Base-by-base conservation (phyloP, 2,797 vertebrate species). In the Lutjanus argentimaculatus region DNA sequence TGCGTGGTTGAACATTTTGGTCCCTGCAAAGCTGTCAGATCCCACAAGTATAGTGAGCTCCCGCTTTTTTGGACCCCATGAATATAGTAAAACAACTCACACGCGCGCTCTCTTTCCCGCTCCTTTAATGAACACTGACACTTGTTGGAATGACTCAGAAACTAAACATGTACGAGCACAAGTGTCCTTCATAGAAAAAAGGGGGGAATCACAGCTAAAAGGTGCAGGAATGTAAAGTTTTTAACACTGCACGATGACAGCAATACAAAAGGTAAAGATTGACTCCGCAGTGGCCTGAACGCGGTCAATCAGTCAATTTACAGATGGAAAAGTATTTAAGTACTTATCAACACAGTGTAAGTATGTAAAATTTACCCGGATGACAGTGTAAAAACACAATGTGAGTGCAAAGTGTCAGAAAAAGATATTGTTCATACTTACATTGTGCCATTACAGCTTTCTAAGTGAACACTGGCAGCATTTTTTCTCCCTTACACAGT, bases 61-160 rank as follows among this genome's bases (percentile, higher is more conserved):
- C 30, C 30, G 13, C 13, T 46, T 46, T 36, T 45, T 48, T 7
- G 30, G 30, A 36, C 30, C 30, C 30, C 4, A 36, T 36, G 30
- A 6, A 36, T 36, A 36, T 6, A 36, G 30, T 36, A 36, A 36
- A 36, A 36, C 30, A 36, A 36, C 30, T 4, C 30, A 36, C 3
- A 36, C 30, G 4, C 30, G 30, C 6, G 6, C 30, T 36, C 30
- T 6, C 30, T 36, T 36, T 36, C 30, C 30, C 30, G 4, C 30
- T 36, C 64, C 9, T 45, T 19, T 8, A n/a, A 10, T 36, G 75
- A 88, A 89, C 67, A 71, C 59, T 78, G 80, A 64, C 56, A 17
- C 76, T 46, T 72, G 46, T 53, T 84, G 81, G 86, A 92, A 91
- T 93, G 87, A 86, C 62, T 74, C 7, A 3, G 68, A 86, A 87